phyloP scores from a whole-genome alignment of 2,888 invertebrate genomes.

The Melitaea athalia region DNA sequence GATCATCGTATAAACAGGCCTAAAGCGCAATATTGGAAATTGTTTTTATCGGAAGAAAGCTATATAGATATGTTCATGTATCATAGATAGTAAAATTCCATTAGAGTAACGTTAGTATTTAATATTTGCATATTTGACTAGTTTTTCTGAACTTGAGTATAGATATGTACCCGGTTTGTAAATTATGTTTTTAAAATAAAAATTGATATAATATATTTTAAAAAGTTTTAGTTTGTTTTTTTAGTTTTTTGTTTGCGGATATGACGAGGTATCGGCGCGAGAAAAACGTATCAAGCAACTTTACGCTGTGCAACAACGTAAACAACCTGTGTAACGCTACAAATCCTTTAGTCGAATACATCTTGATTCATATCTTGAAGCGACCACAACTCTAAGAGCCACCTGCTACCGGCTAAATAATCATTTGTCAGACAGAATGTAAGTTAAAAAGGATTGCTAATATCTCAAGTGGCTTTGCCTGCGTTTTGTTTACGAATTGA shows the following conservation, averaged over 20 bases:
- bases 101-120: too few relatives aligned
- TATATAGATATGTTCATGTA: too few relatives aligned
- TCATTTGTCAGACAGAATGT: constrained; percentile 75
- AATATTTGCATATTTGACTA: too few relatives aligned
- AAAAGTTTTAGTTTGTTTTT: too few relatives aligned
- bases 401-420: constrained; percentile 73
- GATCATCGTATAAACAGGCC: constrained; percentile 2
- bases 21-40: not conserved
- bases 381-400: constrained; percentile 42
- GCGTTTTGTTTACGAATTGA: constrained; percentile 56
- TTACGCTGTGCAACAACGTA: constrained; percentile 9
- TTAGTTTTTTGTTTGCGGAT: not conserved
- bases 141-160: too few relatives aligned
- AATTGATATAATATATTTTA: too few relatives aligned
- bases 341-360: constrained; percentile 33
- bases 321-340: constrained; percentile 27
- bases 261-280: not conserved
- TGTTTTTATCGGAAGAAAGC: not conserved
- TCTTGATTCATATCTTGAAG: constrained; percentile 41
- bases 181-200: too few relatives aligned
- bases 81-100: too few relatives aligned
- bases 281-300: not conserved
- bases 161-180: too few relatives aligned
- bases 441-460: constrained; percentile 77
- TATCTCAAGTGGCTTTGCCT: constrained; percentile 71